phyloP scores from a whole-genome alignment of 2,797 vertebrate species.

The Cygnus olor region DNA sequence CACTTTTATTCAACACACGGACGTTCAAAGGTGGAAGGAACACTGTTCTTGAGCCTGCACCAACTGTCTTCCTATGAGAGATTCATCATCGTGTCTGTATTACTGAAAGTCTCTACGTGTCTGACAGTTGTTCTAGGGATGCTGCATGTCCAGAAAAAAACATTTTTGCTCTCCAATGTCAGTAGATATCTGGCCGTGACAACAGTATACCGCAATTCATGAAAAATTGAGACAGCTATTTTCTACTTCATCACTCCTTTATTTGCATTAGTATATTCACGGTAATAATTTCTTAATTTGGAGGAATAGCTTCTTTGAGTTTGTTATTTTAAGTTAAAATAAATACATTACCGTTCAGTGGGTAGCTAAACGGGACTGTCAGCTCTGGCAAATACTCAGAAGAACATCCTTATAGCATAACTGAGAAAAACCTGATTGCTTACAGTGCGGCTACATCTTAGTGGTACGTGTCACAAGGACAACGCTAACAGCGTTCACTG shows the following conservation, averaged over 20 bases:
- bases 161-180: not conserved
- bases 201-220: not conserved
- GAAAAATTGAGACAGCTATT: not conserved
- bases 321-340: not conserved
- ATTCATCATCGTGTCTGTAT: not conserved
- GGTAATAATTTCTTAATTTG: not conserved
- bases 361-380: not conserved
- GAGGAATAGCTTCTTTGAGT: not conserved
- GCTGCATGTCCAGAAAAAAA: not conserved
- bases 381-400: not conserved
- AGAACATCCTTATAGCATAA: not conserved
- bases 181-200: not conserved
- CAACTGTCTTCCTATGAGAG: not conserved
- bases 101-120: accelerated
- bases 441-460: not conserved
- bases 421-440: not conserved
- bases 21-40: not conserved
- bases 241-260: not conserved
- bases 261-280: not conserved
- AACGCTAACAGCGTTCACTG: not conserved
- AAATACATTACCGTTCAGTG: not conserved
- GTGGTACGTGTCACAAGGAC: not conserved
- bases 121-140: not conserved
- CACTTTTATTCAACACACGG: not conserved
- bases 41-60: not conserved